Evolutionary conservation across 2,113 vertebrate species (phyloP), one percentile per base, ranked within the genome.

Genomic region (Cacatua alba): DNA sequence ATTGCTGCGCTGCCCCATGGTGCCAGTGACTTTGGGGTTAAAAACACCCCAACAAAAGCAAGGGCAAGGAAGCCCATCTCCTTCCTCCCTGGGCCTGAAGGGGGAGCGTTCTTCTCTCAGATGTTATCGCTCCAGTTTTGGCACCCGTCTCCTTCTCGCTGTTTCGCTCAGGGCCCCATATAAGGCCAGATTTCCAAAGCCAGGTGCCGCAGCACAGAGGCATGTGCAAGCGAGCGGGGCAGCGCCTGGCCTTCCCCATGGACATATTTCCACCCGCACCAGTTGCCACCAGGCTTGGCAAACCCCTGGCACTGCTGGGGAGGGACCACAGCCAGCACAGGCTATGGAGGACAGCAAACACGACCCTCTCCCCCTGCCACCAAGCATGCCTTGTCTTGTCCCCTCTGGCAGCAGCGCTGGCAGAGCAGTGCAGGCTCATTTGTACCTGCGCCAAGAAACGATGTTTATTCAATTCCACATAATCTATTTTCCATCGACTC

Each of bases 401-500:
- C 91, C 84, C 68, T 67, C 84, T 78, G 78, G 91, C 77, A 68
- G 89, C 76, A 70, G 92, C 82, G 76, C 64, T 81, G 81, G 88
- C 81, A 68, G 60, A 49, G 70, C 6, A 9, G 71, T 26, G 82
- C 51, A 75, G 77, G 69, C 86, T 67, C 72, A 80, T 87, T 41
- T 96, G 93, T 82, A 87, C 67, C 60, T 26, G 0, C 33, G 89
- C 96, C 96, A 94, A 95, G 95, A 83, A 90, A 76, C 13, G 12
- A 96, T 77, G 96, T 82, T 97, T 89, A 96, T 86, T 97, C 93
- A 94, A 90, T 95, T 90, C 78, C 70, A 1, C 69, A 69, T 83
- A 91, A 94, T 97, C 97, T 92, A 91, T 95, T 97, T 95, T 95
- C 95, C 94, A 96, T 92, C 71, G 77, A 87, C 94, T 90, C 72